phyloP scores from a whole-genome alignment of 23 tunicate species.

The Styela plicata region DNA sequence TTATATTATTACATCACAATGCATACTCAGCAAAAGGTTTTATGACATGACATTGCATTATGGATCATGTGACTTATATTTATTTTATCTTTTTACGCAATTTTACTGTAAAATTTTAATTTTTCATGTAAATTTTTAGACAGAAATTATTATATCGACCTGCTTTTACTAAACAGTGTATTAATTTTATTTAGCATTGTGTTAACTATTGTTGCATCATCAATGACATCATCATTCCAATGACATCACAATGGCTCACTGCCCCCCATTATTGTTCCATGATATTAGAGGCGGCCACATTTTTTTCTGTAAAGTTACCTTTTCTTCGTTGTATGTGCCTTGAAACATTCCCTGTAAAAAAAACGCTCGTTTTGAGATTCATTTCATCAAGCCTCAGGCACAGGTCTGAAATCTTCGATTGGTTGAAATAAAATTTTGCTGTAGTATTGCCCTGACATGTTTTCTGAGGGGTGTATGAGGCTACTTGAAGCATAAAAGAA shows the following conservation, averaged over 20 bases:
- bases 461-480: too few relatives aligned
- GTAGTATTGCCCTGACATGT: too few relatives aligned
- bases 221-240: neutral
- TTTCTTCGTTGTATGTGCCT: too few relatives aligned
- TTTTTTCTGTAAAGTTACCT: too few relatives aligned
- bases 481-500: too few relatives aligned
- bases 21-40: neutral
- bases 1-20: neutral
- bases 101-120: neutral
- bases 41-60: neutral
- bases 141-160: neutral
- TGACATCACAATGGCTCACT: conserved; percentile 23
- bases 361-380: too few relatives aligned
- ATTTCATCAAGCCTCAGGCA: too few relatives aligned
- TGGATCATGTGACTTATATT: neutral
- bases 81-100: neutral
- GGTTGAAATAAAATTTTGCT: too few relatives aligned
- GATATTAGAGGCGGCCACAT: too few relatives aligned
- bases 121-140: neutral
- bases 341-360: too few relatives aligned
- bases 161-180: neutral
- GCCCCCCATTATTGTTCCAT: neutral
- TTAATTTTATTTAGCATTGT: neutral
- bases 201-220: neutral
- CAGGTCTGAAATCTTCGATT: too few relatives aligned